Evolutionary conservation across 2,888 invertebrate genomes (phyloP).

Genomic region (Drosophila paranaensis): DNA sequence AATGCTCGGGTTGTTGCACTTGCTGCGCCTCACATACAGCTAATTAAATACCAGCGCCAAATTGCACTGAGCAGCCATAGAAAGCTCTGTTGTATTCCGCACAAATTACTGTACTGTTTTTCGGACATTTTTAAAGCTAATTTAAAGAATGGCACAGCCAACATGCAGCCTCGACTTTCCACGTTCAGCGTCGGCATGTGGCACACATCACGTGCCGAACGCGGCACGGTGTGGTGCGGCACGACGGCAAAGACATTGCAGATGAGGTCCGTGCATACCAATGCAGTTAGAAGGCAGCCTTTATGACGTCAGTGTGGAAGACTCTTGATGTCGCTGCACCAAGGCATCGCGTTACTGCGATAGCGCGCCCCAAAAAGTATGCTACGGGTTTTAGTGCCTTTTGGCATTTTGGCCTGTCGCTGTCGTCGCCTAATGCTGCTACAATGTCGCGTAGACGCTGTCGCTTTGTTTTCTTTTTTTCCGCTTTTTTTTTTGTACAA

Average conservation of each 20-base stretch:
- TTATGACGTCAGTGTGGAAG: constrained; percentile 71
- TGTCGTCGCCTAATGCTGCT: constrained; percentile 63
- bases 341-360: constrained; percentile 10
- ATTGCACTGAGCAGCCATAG: constrained; percentile 54
- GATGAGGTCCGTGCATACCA: constrained; percentile 72
- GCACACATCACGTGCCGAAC: constrained; percentile 76
- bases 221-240: constrained; percentile 22
- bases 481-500: constrained; percentile 70
- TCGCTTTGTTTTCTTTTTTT: constrained; percentile 58
- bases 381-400: constrained; percentile 59
- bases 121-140: constrained; percentile 63
- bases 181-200: constrained; percentile 59
- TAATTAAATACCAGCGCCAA: constrained; percentile 67
- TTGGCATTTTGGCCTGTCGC: constrained; percentile 34
- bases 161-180: background rate
- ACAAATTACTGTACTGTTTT: constrained; percentile 38
- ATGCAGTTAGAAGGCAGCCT: constrained; percentile 63
- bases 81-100: constrained; percentile 30
- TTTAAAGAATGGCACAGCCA: constrained; percentile 58
- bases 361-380: constrained; percentile 61
- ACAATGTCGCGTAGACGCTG: constrained; percentile 62
- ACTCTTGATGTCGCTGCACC: constrained; percentile 41
- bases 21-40: constrained; percentile 62
- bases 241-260: constrained; percentile 67
- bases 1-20: constrained; percentile 76